Evolutionary conservation across 2,797 vertebrate species (phyloP).

Genomic region (Borostomias antarcticus): DNA sequence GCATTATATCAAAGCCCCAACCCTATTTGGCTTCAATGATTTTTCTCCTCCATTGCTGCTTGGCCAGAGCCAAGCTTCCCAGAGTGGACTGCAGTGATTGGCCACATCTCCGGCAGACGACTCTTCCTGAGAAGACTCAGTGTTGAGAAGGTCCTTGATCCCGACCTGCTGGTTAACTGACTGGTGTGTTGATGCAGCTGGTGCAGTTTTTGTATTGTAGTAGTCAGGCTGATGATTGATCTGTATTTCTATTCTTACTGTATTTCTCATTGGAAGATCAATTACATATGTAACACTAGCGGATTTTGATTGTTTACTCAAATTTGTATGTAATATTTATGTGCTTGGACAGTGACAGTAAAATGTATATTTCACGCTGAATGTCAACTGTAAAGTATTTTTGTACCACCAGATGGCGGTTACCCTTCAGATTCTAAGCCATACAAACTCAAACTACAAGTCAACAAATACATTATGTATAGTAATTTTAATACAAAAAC

Average conservation of each 20-base stretch:
- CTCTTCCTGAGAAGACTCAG: neutral
- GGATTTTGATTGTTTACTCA: constrained; percentile 57
- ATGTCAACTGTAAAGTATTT: constrained; percentile 9
- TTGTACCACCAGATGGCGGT: neutral
- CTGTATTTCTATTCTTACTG: constrained; percentile 25
- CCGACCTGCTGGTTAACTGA: constrained; percentile 13
- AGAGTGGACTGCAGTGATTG: constrained; percentile 1
- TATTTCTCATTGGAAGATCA: constrained; percentile 31
- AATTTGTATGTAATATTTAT: constrained; percentile 79
- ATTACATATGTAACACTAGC: constrained; percentile 68
- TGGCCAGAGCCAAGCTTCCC: too few relatives aligned
- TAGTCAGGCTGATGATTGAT: constrained; percentile 30
- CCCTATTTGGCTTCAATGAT: neutral
- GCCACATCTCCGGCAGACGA: neutral
- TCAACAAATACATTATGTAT: neutral
- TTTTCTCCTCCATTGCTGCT: neutral
- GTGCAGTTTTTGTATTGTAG: constrained; percentile 52
- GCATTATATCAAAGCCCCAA: too few relatives aligned
- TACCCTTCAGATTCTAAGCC: neutral
- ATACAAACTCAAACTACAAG: neutral
- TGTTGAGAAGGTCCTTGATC: neutral
- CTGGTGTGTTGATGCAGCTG: constrained; percentile 54
- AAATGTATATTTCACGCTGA: constrained; percentile 53
- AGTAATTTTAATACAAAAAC: constrained; percentile 48
- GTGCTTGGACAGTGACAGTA: constrained; percentile 74